Evolutionary conservation across 2,888 invertebrate genomes (phyloP).

Genomic region (Himalopsyche anomala): DNA sequence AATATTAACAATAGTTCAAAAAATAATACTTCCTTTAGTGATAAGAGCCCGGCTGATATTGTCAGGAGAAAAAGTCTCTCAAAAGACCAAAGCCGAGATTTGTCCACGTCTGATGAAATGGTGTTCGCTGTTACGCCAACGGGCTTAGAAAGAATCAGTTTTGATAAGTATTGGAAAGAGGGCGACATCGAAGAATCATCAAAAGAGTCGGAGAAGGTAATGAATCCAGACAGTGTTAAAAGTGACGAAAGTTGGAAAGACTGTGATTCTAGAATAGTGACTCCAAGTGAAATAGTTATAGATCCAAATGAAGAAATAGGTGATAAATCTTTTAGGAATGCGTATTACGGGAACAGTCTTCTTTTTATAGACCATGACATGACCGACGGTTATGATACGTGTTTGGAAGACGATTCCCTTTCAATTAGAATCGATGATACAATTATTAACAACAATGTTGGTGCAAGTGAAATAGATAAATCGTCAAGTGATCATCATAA

Average conservation of each 20-base stretch:
- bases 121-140: constrained; percentile 77
- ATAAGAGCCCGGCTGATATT: constrained; percentile 66
- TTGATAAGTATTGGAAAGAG: constrained; percentile 76
- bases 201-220: constrained; percentile 55
- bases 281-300: constrained; percentile 69
- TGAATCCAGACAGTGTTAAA: constrained; percentile 70
- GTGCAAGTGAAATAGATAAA: constrained; percentile 52
- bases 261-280: constrained; percentile 69
- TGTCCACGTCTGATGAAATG: constrained; percentile 77
- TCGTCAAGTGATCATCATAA: constrained; percentile 14
- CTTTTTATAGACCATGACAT: constrained; percentile 76
- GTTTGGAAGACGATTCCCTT: constrained; percentile 78
- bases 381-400: constrained; percentile 79
- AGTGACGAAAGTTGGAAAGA: constrained; percentile 75
- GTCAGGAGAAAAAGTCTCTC: constrained; percentile 70
- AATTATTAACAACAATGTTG: constrained; percentile 60
- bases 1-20: constrained; percentile 49
- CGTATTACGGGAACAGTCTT: constrained; percentile 70
- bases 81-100: constrained; percentile 75
- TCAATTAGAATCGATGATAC: constrained; percentile 60
- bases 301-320: constrained; percentile 70
- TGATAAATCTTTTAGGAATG: constrained; percentile 71
- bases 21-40: constrained; percentile 56
- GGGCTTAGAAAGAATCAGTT: constrained; percentile 75
- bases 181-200: constrained; percentile 67